Conservation (phyloP, 2,888 invertebrate species). For the Drosophila prostipennis region DNA sequence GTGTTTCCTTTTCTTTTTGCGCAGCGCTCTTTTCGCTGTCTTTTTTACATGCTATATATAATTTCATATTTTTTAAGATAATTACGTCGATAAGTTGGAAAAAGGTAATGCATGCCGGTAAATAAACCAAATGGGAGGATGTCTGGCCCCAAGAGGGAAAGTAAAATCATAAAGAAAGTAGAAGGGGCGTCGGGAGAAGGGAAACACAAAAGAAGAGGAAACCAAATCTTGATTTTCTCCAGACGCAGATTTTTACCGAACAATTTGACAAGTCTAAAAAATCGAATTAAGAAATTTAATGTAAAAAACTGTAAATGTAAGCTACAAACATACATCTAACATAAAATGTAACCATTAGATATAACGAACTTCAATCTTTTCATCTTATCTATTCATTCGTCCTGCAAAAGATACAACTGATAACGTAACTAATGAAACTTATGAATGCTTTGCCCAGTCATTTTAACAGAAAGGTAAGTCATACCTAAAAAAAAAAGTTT, state of each 20-base stretch:
- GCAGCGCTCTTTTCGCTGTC: conserved; percentile 12
- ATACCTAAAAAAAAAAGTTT: too few relatives aligned
- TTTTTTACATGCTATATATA: conserved; percentile 63
- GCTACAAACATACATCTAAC: too few relatives aligned
- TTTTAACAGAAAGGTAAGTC: too few relatives aligned
- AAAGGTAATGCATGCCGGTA: conserved; percentile 65
- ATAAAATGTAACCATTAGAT: too few relatives aligned
- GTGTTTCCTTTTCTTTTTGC: conserved; percentile 33
- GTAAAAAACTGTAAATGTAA: too few relatives aligned
- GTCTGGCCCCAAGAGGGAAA: conserved; percentile 37
- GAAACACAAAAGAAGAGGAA: conserved; percentile 9
- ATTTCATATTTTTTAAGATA: conserved; percentile 80
- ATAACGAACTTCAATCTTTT: too few relatives aligned
- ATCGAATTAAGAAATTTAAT: too few relatives aligned
- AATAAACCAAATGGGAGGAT: conserved; percentile 49
- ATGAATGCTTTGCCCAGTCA: too few relatives aligned
- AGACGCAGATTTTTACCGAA: neutral
- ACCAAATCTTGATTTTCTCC: conserved; percentile 5
- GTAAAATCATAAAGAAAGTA: conserved; percentile 24
- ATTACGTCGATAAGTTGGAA: conserved; percentile 79
- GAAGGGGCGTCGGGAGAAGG: neutral
- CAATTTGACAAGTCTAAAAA: too few relatives aligned
- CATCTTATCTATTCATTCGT: too few relatives aligned
- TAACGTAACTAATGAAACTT: too few relatives aligned
- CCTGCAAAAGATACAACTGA: too few relatives aligned